Evolutionary conservation across 2,113 vertebrate genomes (phyloP), one percentile per base, ranked within the genome.

Genomic region (Phocoena sinus): DNA sequence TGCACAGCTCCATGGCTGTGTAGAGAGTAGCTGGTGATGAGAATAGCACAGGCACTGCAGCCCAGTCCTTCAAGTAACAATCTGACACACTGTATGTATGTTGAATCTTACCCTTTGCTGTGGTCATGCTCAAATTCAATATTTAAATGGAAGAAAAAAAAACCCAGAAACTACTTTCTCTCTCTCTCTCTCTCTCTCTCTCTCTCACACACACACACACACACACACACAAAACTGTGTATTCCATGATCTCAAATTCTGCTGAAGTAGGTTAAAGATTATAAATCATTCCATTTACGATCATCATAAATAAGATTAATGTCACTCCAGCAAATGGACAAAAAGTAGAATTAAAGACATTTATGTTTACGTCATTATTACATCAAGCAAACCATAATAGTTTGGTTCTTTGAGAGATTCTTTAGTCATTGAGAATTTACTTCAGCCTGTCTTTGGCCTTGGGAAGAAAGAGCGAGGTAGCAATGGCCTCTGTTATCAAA

Each of bases 11-110:
- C 23, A 41, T 18, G 60, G n/a, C 13, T 21, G 10, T 73, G n/a
- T 2, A 41, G 53, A 77, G 41, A 60, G 28, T 0, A 87, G 36
- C 6, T 67, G 36, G 36, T n/a, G 26, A 95, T 9, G 15, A 33
- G 56, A 86, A 79, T 18, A 3, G 0, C 8, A 3, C 0, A 70
- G 14, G 28, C 2, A 1, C 10, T 38, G 5, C 2, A 12, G 25
- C 2, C 62, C 17, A 56, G 44, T 5, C 36, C 12, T 56, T 41
- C 9, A n/a, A 6, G 3, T 17, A 31, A 31, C 8, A 76, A 23
- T 4, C 10, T 31, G 50, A 18, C 10, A 38, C 8, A 14, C 3
- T 44, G 8, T 14, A 1, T 26, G 0, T 44, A 17, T 17, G 11
- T 12, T 47, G 47, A 38, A 6, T 25, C 17, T 28, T 70, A 62